Conservation (phyloP, 2,113 vertebrate genomes). For the Rhagologus leucostigma region DNA sequence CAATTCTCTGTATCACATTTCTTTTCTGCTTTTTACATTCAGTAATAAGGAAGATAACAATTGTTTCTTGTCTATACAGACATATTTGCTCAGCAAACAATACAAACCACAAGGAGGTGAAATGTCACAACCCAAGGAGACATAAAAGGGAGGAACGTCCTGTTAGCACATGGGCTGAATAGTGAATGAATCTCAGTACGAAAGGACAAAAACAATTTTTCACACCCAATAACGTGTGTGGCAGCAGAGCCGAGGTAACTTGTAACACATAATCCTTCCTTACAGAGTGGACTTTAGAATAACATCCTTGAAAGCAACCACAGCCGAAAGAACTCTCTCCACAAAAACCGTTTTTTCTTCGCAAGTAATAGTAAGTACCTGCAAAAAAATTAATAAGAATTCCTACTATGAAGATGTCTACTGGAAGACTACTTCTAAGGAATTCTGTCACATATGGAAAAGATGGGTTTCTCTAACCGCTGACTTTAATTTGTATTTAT, state of each 20-base stretch:
- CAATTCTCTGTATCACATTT: not conserved
- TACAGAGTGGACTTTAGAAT: not conserved
- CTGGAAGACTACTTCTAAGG: not conserved
- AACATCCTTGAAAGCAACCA: not conserved
- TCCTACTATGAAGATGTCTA: not conserved
- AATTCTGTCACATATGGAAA: not conserved
- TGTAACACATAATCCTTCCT: not conserved
- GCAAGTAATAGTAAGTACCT: not conserved
- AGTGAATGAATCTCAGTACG: not conserved
- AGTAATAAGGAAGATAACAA: not conserved
- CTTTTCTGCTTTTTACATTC: not conserved
- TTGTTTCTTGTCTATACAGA: not conserved
- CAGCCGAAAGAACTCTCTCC: not conserved
- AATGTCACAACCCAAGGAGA: conserved; percentile 55
- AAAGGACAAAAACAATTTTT: conserved; percentile 27
- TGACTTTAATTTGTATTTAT: conserved; percentile 22
- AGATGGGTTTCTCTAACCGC: not conserved
- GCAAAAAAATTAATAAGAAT: not conserved
- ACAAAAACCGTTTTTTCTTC: not conserved
- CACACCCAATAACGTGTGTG: not conserved
- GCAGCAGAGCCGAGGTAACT: not conserved
- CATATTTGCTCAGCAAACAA: conserved; percentile 25
- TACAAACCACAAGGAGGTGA: conserved; percentile 38
- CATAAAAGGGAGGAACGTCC: not conserved
- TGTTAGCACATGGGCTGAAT: not conserved